phyloP scores from a whole-genome alignment of 2,888 invertebrate genomes.

The Gortyna flavago region DNA sequence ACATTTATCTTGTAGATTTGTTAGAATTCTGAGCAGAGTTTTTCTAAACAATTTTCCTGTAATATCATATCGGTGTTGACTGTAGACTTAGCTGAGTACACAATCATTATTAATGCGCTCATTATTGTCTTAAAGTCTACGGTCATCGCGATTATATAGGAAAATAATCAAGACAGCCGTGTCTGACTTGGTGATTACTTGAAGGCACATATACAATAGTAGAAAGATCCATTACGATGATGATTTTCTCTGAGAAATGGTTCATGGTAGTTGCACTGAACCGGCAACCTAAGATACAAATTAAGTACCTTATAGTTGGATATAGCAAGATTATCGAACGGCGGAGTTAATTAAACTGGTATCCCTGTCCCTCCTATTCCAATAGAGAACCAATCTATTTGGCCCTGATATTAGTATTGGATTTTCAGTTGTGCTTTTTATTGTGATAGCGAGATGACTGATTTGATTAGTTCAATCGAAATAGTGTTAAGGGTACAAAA shows the following conservation, averaged over 20 bases:
- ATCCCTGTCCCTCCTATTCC: conserved; percentile 17
- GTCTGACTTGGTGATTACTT: conserved; percentile 17
- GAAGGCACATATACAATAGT: background rate
- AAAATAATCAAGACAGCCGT: conserved; percentile 44
- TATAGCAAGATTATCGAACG: conserved; percentile 16
- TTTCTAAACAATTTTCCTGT: conserved; percentile 8
- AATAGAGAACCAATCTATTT: conserved; percentile 26
- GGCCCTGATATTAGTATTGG: conserved; percentile 29
- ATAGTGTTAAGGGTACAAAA: background rate
- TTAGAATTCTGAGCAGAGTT: background rate
- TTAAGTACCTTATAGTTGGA: background rate
- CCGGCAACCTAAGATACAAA: background rate
- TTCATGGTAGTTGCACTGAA: background rate
- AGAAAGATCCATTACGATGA: conserved; percentile 15
- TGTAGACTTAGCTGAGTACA: conserved; percentile 28
- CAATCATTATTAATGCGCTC: conserved; percentile 18
- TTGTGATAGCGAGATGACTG: conserved; percentile 21
- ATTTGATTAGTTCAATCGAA: conserved; percentile 14
- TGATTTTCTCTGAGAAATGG: conserved; percentile 16
- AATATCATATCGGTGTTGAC: conserved; percentile 18
- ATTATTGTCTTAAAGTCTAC: conserved; percentile 32
- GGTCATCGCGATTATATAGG: conserved; percentile 6
- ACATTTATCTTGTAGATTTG: conserved; percentile 11
- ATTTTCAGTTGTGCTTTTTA: conserved; percentile 35
- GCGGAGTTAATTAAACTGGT: conserved; percentile 39